These are phyloP conservation scores for Drosophila micromelanica DNA, from an alignment of 1,140 invertebrate genomes.

Conservation along the genomic window DNA sequence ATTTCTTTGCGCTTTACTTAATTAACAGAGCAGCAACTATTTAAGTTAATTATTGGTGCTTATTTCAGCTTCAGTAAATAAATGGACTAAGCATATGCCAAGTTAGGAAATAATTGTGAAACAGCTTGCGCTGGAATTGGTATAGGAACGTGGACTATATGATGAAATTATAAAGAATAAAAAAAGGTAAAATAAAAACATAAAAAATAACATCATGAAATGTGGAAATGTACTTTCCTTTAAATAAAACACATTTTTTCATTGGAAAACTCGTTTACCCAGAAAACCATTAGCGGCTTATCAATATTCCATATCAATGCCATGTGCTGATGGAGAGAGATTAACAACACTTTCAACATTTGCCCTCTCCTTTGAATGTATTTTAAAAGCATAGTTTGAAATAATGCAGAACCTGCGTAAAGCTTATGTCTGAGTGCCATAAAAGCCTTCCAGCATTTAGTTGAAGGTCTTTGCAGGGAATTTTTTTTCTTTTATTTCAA, in stretches of 20 bases:
- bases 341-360: background rate
- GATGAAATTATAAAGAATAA: background rate
- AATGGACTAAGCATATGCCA: slow-evolving; percentile 22
- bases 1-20: slow-evolving; percentile 29
- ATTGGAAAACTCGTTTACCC: background rate
- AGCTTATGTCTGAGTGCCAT: slow-evolving; percentile 3
- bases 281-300: background rate
- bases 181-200: no score
- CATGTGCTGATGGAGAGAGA: no score
- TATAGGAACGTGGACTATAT: background rate
- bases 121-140: slow-evolving; percentile 3
- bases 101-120: slow-evolving; percentile 11
- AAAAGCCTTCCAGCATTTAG: background rate
- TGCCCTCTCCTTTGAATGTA: background rate
- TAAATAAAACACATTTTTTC: background rate
- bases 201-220: no score
- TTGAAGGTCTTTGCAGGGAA: background rate
- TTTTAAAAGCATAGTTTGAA: background rate
- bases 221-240: background rate
- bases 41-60: slow-evolving; percentile 16
- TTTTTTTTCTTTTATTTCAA: background rate
- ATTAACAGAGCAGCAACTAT: slow-evolving; percentile 54
- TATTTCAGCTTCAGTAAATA: slow-evolving; percentile 37
- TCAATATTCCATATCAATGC: background rate
- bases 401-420: background rate